Evolutionary conservation across 1,140 invertebrate species (phyloP), one percentile per base, ranked within the genome.

Genomic region (Aphidius ervi): DNA sequence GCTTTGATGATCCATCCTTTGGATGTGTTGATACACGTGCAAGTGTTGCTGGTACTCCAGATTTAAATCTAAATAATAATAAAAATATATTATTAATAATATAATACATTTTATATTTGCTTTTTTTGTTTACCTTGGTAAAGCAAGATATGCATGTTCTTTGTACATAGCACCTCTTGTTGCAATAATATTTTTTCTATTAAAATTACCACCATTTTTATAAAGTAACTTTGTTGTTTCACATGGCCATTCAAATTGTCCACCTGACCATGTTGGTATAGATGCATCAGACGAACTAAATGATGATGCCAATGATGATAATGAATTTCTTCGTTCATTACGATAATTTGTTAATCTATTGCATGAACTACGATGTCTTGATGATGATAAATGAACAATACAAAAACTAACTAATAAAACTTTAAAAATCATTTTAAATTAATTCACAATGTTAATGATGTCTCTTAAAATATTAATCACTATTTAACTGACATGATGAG

Each of bases 151-250:
- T 5, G 82, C 79, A 9, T 81, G 79, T 55, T 86, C 83, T 5
- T 80, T 77, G 57, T 77, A 78, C 20, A 85, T 79, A 62, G 82
- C 83, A 0, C 74, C 76, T 20, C 85, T 73, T 1, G 83, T 86
- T 0, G 83, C 82, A 45, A 87, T 84, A 9, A 84, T 71, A 65
- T 86, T 85, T 63, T 85, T 84, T 43, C 77, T 67, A 31, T 83
- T 79, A 60, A 82, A 86, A 46, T 81, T 75, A 3, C 83, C 82
- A 0, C 79, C 80, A 45, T 72, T 78, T 56, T 75, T 81, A 70
- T 75, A 84, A 2, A 85, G 72, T 23, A 76, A 77, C 61, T 82
- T 82, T 16, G 82, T 84, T 20, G 75, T 74, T 10, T 74, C 62
- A 58, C 79, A 82, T 4, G 83, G 84, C 69, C 82, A 86, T n/a